Evolutionary conservation across 2,888 invertebrate genomes (phyloP).

Genomic region (Athetis lepigone): DNA sequence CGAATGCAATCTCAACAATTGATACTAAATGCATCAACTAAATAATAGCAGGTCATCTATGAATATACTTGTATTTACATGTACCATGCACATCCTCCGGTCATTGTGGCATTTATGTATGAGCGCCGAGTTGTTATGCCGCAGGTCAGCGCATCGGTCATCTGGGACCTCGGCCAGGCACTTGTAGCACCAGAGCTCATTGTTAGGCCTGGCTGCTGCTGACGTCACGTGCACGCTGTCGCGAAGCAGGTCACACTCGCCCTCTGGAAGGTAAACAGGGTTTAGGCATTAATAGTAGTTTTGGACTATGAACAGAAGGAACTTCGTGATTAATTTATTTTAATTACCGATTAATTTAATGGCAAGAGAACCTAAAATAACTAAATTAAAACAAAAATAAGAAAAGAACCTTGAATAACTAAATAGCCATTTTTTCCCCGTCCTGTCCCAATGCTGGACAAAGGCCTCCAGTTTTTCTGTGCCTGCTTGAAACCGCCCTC

Average conservation of each 20-base stretch:
- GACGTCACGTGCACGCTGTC: conserved; percentile 94
- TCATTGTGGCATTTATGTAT: conserved; percentile 94
- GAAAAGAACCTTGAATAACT: no score
- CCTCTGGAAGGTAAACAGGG: conserved; percentile 74
- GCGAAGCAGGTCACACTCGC: conserved; percentile 84
- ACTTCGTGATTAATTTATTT: not conserved
- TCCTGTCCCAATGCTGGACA: no score
- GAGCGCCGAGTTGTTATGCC: conserved; percentile 90
- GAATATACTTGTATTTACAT: conserved; percentile 43
- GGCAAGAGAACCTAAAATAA: not conserved
- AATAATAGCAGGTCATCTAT: not conserved
- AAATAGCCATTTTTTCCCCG: no score
- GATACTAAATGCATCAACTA: conserved; percentile 14
- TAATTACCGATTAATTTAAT: not conserved
- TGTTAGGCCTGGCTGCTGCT: conserved; percentile 94
- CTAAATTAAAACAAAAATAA: not conserved
- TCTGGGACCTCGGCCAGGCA: conserved; percentile 95
- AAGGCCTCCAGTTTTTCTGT: no score
- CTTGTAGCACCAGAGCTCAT: conserved; percentile 95
- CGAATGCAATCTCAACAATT: conserved; percentile 1
- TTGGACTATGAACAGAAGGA: not conserved
- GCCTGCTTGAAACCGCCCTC: no score
- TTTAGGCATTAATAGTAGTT: not conserved
- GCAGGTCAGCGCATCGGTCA: conserved; percentile 93
- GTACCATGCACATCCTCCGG: conserved; percentile 94